These are phyloP conservation scores for Nixonia krombeini DNA, from an alignment of 1,140 invertebrate species.

Conservation along the genomic window DNA sequence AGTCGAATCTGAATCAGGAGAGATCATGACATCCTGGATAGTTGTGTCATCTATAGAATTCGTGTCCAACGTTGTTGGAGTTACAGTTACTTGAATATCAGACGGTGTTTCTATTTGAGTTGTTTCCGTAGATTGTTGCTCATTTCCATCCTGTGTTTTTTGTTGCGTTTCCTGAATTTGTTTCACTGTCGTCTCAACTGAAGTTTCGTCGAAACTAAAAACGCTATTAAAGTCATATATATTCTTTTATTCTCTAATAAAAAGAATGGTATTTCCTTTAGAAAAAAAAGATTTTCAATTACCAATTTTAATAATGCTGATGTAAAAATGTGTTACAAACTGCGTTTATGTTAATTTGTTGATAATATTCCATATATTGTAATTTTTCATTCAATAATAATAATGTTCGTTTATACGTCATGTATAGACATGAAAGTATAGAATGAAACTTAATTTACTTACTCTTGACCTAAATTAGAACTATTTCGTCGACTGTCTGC, in stretches of 20 bases:
- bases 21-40: slow-evolving; percentile 63
- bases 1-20: slow-evolving; percentile 63
- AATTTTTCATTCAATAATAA: too few species aligned
- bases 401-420: too few species aligned
- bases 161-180: slow-evolving; percentile 23
- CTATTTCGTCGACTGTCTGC: slow-evolving; percentile 80
- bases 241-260: too few species aligned
- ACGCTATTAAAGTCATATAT: too few species aligned
- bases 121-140: slow-evolving; percentile 46
- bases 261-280: too few species aligned
- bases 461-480: slow-evolving; percentile 75
- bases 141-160: slow-evolving; percentile 21
- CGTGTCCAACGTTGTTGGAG: slow-evolving; percentile 59
- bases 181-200: slow-evolving; percentile 31
- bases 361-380: too few species aligned
- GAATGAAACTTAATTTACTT: too few species aligned
- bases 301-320: too few species aligned
- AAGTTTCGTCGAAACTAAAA: slow-evolving; percentile 52
- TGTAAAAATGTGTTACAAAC: too few species aligned
- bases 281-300: too few species aligned
- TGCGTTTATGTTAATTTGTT: too few species aligned
- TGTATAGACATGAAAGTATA: too few species aligned
- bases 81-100: slow-evolving; percentile 58
- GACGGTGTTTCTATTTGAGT: slow-evolving; percentile 52
- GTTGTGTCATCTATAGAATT: slow-evolving; percentile 55